Percentiles rank a stretch among this genome's conserved stretches.
Evolutionary conservation across 2,888 invertebrate species (phyloP).

Genomic region (Embidobia sp.): DNA sequence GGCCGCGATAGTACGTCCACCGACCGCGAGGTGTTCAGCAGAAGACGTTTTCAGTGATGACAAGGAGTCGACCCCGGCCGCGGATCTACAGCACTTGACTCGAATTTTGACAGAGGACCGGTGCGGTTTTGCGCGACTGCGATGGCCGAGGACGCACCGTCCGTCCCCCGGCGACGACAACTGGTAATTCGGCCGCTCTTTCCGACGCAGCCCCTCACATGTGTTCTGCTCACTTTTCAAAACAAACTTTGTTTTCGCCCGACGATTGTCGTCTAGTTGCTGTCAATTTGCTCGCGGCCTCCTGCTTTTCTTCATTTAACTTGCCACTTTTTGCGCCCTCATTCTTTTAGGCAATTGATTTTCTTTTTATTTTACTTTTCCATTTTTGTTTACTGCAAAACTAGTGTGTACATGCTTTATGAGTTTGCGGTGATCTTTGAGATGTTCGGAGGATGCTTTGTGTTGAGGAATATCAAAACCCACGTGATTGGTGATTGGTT

Average conservation of each 20-base stretch:
- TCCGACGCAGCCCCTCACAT: constrained; percentile 23
- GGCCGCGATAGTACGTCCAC: not conserved
- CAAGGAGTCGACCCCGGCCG: constrained; percentile 19
- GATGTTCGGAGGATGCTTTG: no score
- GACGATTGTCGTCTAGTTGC: not conserved
- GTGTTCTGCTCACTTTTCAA: constrained; percentile 43
- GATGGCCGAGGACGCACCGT: constrained; percentile 79
- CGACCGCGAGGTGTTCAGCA: constrained; percentile 12
- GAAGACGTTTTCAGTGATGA: constrained; percentile 53
- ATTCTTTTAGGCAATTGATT: no score
- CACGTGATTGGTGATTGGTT: no score
- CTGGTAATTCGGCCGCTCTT: no score
- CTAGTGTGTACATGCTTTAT: no score
- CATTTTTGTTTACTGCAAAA: no score
- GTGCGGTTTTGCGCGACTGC: constrained; percentile 69
- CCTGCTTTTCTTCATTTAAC: no score
- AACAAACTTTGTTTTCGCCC: constrained; percentile 52
- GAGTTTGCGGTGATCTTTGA: no score
- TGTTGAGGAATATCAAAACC: no score
- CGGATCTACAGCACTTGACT: constrained; percentile 3
- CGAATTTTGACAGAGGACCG: constrained; percentile 62
- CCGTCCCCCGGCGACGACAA: constrained; percentile 79
- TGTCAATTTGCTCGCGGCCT: not conserved
- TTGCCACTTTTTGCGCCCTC: not conserved
- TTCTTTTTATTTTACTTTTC: no score